These are phyloP conservation scores for Dynastes maya DNA, from an alignment of 2,888 invertebrate genomes.

Conservation along the genomic window DNA sequence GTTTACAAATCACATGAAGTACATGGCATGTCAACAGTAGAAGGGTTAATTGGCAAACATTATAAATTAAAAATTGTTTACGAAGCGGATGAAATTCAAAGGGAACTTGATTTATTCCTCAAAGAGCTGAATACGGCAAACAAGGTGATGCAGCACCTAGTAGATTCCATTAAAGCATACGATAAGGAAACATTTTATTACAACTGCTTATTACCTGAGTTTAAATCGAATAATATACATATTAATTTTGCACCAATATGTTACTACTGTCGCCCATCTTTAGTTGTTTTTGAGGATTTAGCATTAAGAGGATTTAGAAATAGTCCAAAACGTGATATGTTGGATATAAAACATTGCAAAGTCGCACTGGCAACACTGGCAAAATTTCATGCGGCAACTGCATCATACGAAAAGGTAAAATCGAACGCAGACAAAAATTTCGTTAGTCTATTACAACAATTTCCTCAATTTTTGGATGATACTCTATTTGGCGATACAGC, in stretches of 20 bases:
- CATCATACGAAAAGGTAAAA: slow-evolving; percentile 71
- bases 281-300: slow-evolving; percentile 63
- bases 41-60: slow-evolving; percentile 58
- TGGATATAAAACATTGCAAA: slow-evolving; percentile 71
- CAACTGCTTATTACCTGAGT: slow-evolving; percentile 57
- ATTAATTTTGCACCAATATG: slow-evolving; percentile 60
- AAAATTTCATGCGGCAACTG: slow-evolving; percentile 72
- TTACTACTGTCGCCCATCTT: slow-evolving; percentile 60
- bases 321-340: slow-evolving; percentile 63
- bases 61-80: slow-evolving; percentile 55
- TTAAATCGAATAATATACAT: slow-evolving; percentile 57
- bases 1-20: slow-evolving; percentile 51
- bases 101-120: slow-evolving; percentile 57
- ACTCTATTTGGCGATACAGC: slow-evolving; percentile 55
- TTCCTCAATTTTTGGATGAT: slow-evolving; percentile 58
- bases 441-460: slow-evolving; percentile 57
- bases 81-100: slow-evolving; percentile 27
- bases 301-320: slow-evolving; percentile 55
- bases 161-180: slow-evolving; percentile 58
- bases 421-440: slow-evolving; percentile 53
- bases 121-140: slow-evolving; percentile 59
- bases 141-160: slow-evolving; percentile 56
- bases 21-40: slow-evolving; percentile 53
- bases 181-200: slow-evolving; percentile 64
- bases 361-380: slow-evolving; percentile 71